phyloP scores from a whole-genome alignment of 1,140 invertebrate genomes.

The Drosophila athabasca region DNA sequence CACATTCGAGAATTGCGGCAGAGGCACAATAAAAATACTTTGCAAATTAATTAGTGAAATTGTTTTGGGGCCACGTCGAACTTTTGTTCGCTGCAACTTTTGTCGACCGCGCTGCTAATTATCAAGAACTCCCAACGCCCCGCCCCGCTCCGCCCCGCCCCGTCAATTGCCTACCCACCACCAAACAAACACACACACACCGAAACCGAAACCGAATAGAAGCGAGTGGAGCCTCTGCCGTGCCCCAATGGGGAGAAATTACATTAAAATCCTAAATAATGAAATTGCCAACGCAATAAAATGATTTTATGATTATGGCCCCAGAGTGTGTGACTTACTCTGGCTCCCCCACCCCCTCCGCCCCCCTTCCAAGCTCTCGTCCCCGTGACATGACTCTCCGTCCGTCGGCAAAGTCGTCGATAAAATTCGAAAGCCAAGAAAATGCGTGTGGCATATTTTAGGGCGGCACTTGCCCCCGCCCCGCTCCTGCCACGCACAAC shows the following conservation, averaged over 20 bases:
- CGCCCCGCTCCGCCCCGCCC: conserved; percentile 2
- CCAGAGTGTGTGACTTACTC: conserved; percentile 24
- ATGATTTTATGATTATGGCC: conserved; percentile 69
- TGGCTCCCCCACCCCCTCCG: background rate
- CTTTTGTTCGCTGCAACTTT: conserved; percentile 7
- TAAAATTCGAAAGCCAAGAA: conserved; percentile 44
- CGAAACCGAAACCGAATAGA: conserved; percentile 3
- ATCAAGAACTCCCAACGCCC: conserved; percentile 2
- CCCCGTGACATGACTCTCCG: background rate
- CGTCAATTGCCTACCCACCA: conserved; percentile 23
- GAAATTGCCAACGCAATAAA: conserved; percentile 70
- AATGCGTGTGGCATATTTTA: conserved; percentile 47
- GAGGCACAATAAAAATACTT: conserved; percentile 33
- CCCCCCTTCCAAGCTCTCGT: no score
- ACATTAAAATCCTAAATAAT: conserved; percentile 72
- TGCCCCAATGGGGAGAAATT: conserved; percentile 41
- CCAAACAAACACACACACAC: background rate
- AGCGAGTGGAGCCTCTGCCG: background rate
- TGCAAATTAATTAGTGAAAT: conserved; percentile 62
- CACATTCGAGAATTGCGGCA: conserved; percentile 43
- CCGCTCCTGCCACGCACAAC: no score
- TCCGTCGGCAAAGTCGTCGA: conserved; percentile 33
- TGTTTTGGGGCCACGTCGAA: conserved; percentile 25
- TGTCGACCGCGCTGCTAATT: conserved; percentile 36
- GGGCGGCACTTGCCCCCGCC: no score